Conservation (phyloP, 2,113 vertebrate genomes). For the Halichoerus grypus region DNA sequence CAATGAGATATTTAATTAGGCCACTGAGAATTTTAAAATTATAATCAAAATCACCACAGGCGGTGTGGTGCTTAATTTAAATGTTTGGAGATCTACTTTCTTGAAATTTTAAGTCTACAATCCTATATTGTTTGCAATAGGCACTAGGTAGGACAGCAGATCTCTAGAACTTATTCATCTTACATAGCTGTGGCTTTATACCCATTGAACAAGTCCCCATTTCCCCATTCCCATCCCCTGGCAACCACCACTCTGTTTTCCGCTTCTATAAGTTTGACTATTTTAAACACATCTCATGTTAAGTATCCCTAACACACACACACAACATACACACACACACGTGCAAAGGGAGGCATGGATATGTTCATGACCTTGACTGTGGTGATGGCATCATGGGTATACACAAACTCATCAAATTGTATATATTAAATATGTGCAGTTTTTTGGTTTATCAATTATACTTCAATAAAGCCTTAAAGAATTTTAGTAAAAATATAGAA, state of each 20-base stretch:
- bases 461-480: not conserved
- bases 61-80: not conserved
- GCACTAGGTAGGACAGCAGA: not conserved
- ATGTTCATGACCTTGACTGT: not conserved
- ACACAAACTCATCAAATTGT: not conserved
- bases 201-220: not conserved
- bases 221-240: not conserved
- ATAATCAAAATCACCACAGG: slow-evolving; percentile 53
- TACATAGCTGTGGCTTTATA: not conserved
- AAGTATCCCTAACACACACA: not conserved
- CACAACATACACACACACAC: not conserved
- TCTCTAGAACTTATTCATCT: not conserved
- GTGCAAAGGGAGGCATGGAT: not conserved
- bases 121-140: not conserved
- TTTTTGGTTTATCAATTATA: not conserved
- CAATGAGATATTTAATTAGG: slow-evolving; percentile 5
- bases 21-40: slow-evolving; percentile 8
- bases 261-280: not conserved
- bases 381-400: not conserved
- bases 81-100: not conserved
- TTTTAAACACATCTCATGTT: not conserved
- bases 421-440: not conserved
- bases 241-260: not conserved
- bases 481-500: not conserved
- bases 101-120: not conserved